Evolutionary conservation across 2,113 vertebrate genomes (phyloP), one percentile per base, ranked within the genome.

Genomic region (Alligator sinensis): DNA sequence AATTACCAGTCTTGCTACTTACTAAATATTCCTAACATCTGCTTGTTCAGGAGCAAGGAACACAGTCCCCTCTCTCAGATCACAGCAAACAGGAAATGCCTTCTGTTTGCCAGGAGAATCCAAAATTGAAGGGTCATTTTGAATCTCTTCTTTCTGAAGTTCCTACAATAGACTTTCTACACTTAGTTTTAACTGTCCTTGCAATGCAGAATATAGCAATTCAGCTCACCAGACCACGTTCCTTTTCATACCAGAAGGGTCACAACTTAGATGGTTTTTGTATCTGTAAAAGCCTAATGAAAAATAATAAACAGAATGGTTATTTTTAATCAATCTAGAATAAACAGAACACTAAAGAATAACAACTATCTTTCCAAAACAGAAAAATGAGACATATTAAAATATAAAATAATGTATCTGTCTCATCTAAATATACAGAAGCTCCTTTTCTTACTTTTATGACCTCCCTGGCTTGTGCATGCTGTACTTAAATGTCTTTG

Each of bases 401-500:
- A 72, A 30, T 57, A 22, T 3, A 86, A 95, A 87, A 78, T 74
- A 84, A 16, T 77, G 84, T 87, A 6, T 78, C 5, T 82, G 34
- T 27, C 9, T 81, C 64, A 80, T 82, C 4, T 24, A 82, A 82
- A 76, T 47, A 54, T 34, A 80, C n/a, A 38, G 68, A 82, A 86
- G 19, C 8, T 59, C 1, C 72, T 77, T 89, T 84, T 76, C 19
- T 2, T 77, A 28, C 38, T 77, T 89, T 86, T 86, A 38, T 72
- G 70, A 77, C 30, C 72, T 68, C 75, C n/a, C 38, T 55, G 4
- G 11, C 17, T 80, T 82, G 3, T 59, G 4, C 55, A 86, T 86
- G 47, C 75, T 76, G 82, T 24, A 72, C 21, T 22, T 79, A 15
- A 28, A 89, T 89, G 72, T 86, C 92, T 94, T 93, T 93, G 82